Evolutionary conservation across 2,888 invertebrate species (phyloP).

Genomic region (Sicus ferrugineus): DNA sequence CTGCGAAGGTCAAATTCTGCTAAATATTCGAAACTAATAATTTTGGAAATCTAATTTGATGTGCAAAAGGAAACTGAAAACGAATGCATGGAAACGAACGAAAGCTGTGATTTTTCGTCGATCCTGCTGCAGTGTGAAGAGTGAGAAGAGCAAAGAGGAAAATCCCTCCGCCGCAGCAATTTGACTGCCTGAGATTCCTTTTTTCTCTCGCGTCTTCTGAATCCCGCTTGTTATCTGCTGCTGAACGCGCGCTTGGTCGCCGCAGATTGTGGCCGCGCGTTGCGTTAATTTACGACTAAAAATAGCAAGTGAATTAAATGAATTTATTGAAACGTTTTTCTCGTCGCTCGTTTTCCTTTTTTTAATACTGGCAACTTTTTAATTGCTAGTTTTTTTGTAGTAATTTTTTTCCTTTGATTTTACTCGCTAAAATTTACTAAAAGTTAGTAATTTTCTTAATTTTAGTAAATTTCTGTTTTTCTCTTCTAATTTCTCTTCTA

Average conservation of each 20-base stretch:
- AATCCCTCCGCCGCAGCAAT: background rate
- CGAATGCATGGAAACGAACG: no score
- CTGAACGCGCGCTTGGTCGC: background rate
- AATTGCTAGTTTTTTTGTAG: background rate
- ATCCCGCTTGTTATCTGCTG: constrained; percentile 12
- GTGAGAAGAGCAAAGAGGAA: no score
- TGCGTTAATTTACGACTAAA: constrained; percentile 29
- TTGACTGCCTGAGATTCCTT: constrained; percentile 1
- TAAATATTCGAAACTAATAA: no score
- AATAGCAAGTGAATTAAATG: constrained; percentile 25
- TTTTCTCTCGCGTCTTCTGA: background rate
- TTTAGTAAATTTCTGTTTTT: background rate
- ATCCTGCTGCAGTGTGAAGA: no score
- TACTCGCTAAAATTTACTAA: background rate
- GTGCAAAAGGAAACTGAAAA: no score
- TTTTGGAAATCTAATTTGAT: no score
- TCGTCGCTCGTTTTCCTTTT: no score
- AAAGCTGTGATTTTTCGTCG: no score
- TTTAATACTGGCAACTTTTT: background rate
- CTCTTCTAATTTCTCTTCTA: background rate
- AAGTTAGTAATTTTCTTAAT: background rate
- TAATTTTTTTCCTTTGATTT: background rate
- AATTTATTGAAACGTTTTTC: constrained; percentile 25
- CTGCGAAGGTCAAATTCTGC: no score
- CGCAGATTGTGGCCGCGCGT: constrained; percentile 2